phyloP scores from a whole-genome alignment of 2,888 invertebrate genomes.

The Amblyjoppa fuscipennis region DNA sequence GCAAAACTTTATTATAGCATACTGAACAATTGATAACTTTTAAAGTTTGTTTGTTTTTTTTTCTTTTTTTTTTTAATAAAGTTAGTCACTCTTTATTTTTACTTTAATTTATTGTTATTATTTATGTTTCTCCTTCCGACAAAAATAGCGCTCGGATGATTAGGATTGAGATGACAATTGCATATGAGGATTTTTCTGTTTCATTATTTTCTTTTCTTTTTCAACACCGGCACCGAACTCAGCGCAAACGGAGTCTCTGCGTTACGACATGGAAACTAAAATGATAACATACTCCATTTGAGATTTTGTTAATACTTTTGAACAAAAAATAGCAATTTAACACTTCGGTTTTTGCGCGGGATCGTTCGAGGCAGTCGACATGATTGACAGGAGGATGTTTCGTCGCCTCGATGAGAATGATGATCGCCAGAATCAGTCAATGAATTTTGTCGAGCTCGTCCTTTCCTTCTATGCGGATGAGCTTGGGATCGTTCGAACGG shows the following conservation, averaged over 20 bases:
- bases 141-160: slow-evolving; percentile 84
- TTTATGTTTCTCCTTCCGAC: slow-evolving; percentile 78
- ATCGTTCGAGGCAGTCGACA: slow-evolving; percentile 3
- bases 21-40: slow-evolving; percentile 84
- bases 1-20: slow-evolving; percentile 85
- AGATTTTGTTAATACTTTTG: not conserved
- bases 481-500: not conserved
- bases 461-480: not conserved
- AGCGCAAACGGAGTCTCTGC: not conserved
- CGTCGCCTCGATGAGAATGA: not conserved
- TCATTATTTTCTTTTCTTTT: slow-evolving; percentile 51
- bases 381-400: not conserved
- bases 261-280: no score
- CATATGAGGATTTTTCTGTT: slow-evolving; percentile 75
- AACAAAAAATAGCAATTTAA: no score
- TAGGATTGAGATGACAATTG: slow-evolving; percentile 79
- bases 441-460: not conserved
- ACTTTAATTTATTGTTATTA: slow-evolving; percentile 63
- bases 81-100: slow-evolving; percentile 80
- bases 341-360: no score
- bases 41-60: slow-evolving; percentile 83
- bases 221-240: slow-evolving; percentile 72
- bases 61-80: slow-evolving; percentile 82
- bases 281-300: no score
- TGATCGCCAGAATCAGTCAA: not conserved